phyloP scores from a whole-genome alignment of 2,113 vertebrate genomes.

The Zeus faber region DNA sequence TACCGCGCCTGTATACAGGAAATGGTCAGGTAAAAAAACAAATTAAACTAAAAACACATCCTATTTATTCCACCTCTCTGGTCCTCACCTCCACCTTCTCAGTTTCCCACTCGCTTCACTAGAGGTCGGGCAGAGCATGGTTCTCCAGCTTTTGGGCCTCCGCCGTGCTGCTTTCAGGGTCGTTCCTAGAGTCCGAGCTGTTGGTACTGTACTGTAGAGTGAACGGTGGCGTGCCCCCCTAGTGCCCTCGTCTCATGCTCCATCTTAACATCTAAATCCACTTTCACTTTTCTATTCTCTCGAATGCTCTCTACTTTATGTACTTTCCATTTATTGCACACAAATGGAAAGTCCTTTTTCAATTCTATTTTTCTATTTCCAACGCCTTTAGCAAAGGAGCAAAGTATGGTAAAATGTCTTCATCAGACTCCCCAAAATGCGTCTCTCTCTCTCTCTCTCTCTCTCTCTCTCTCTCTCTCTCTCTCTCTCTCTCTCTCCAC shows the following conservation, averaged over 20 bases:
- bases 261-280: slow-evolving; percentile 39
- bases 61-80: too few relatives aligned
- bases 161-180: too few relatives aligned
- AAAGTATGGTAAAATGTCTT: too few relatives aligned
- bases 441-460: background rate
- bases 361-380: too few relatives aligned
- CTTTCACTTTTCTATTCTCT: slow-evolving; percentile 27
- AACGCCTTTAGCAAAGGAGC: too few relatives aligned
- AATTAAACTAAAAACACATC: too few relatives aligned
- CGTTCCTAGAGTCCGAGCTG: too few relatives aligned
- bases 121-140: too few relatives aligned
- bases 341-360: slow-evolving; percentile 44
- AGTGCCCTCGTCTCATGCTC: slow-evolving; percentile 31
- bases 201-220: slow-evolving; percentile 5
- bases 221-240: slow-evolving; percentile 14
- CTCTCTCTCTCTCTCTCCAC: background rate
- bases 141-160: too few relatives aligned
- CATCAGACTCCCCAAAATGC: too few relatives aligned
- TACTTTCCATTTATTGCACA: slow-evolving; percentile 21
- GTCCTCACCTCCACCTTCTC: too few relatives aligned
- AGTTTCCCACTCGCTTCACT: too few relatives aligned
- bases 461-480: background rate
- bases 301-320: slow-evolving; percentile 39
- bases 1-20: slow-evolving; percentile 76
- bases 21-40: slow-evolving; percentile 71